Base-by-base conservation (phyloP, 2,113 vertebrate species). In the Eclectus roratus region DNA sequence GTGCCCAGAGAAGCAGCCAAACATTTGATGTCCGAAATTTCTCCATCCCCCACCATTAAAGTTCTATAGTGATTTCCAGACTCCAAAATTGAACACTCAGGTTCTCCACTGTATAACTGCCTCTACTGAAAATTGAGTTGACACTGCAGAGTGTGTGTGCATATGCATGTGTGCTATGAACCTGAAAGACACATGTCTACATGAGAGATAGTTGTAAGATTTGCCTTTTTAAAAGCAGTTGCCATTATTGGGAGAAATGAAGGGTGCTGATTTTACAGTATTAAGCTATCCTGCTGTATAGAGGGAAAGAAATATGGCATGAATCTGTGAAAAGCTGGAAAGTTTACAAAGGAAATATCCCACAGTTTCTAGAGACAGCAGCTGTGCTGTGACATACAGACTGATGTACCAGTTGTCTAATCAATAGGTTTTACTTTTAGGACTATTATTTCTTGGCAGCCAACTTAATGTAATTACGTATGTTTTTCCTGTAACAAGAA, bases 401-500 rank as follows among this genome's bases (percentile, higher is more conserved):
- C 66, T 77, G 86, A 91, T 73, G 64, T 56, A 90, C 17, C 61
- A 58, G 56, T 96, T 93, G 85, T 77, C 91, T 95, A 89, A 96
- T 96, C 91, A 94, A 95, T 96, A 92, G 85, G 70, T 93, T 96
- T 95, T 82, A 89, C 94, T 96, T 96, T 92, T 94, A 94, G 93
- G 70, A 92, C 80, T 91, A 85, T 95, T 96, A 93, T 91, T 96
- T 96, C 94, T 97, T 97, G 96, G 96, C 94, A 95, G 91, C 80
- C 70, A 93, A 95, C 77, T 93, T 97, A 95, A 95, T 52, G 19
- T 87, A 93, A 97, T 97, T 96, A 94, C 2, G 20, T 92, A 17
- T 93, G 94, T 97, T 96, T 96, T 96, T 86, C 94, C 89, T 96
- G 94, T 93, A 96, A 97, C 85, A 94, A 91, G 94, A 85, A 93